Base-by-base conservation (phyloP, 1,140 invertebrate species). In the Contarinia nasturtii region DNA sequence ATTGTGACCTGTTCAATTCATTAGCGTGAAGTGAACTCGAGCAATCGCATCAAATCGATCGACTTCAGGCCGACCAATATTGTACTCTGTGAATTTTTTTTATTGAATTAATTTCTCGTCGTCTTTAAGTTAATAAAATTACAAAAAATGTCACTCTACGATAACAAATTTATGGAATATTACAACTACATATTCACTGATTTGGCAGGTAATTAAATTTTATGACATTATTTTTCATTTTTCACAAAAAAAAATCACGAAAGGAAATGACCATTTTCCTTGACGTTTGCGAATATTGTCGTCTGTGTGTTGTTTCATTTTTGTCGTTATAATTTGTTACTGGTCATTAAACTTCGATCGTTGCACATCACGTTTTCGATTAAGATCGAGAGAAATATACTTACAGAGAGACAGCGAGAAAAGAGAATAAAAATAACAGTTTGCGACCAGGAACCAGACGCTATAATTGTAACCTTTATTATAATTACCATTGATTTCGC, bases 181-280 rank as follows among this genome's bases (percentile, higher is more conserved):
- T 76, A 67, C 55, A 63, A 73, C 41, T 66, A 65, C 53, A 40
- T 75, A 14, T 75, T 76, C 55, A 57, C 61, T 33, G 73, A 75
- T 45, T 51, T 75, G 54, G 69, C 72, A 36, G 73, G 73, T 75
- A 56, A 68, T 53, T 46, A n/a, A 14, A n/a, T 14, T 38, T 17
- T 3, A n/a, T 38, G 12, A 17, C 15, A 38, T 38, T 14, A 8
- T 34, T n/a, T 38, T 14, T 38, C 36, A 14, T 14, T n/a, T 38
- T 5, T 3, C 12, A 17, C 15, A 43, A 18, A 43, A 12, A 18
- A 19, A 18, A 43, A 7, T 5, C 10, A 43, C 18, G 11, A 18
- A 18, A 21, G 3, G 7, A 18, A 43, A 12, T 18, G 7, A 18
- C 7, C 7, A 18, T 5, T 18, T 12, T 18, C 11, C 11, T 18